Evolutionary conservation across 1,140 invertebrate genomes (phyloP).

Genomic region (Drosophila ercepeae): DNA sequence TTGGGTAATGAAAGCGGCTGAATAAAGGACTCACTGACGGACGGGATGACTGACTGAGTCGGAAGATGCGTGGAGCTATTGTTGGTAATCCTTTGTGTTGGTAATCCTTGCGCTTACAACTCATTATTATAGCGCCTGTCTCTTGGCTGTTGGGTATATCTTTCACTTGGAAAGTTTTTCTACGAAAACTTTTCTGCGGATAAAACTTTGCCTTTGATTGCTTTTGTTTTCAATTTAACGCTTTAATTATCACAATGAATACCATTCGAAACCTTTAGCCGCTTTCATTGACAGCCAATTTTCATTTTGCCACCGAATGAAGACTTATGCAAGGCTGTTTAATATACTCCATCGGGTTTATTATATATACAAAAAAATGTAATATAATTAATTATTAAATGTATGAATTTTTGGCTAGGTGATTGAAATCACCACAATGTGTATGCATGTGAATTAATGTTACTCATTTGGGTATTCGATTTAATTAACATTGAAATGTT

Average conservation of each 20-base stretch:
- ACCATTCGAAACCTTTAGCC: constrained; percentile 21
- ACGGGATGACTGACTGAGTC: background rate
- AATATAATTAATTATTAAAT: constrained; percentile 77
- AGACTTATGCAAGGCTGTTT: constrained; percentile 32
- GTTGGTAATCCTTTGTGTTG: constrained; percentile 79
- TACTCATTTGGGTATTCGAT: constrained; percentile 59
- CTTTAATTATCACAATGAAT: constrained; percentile 76
- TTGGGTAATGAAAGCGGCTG: constrained; percentile 28
- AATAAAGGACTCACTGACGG: constrained; percentile 5
- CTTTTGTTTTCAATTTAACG: constrained; percentile 77
- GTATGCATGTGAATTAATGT: constrained; percentile 24
- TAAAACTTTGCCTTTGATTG: constrained; percentile 44
- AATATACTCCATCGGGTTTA: constrained; percentile 69
- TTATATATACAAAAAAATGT: constrained; percentile 53
- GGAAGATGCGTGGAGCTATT: constrained; percentile 47
- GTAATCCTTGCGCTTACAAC: constrained; percentile 76
- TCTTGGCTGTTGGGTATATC: constrained; percentile 36
- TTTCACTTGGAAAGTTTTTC: constrained; percentile 46
- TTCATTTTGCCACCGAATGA: background rate
- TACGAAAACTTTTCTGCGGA: constrained; percentile 49
- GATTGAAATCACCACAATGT: background rate
- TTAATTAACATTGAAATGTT: constrained; percentile 76
- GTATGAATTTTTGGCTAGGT: constrained; percentile 18
- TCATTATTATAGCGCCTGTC: constrained; percentile 69
- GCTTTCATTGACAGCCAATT: constrained; percentile 63